Percentiles rank a stretch among this genome's conserved stretches.
Conservation (phyloP, 1,140 invertebrate species). For the Caenorhabditis remanei region DNA sequence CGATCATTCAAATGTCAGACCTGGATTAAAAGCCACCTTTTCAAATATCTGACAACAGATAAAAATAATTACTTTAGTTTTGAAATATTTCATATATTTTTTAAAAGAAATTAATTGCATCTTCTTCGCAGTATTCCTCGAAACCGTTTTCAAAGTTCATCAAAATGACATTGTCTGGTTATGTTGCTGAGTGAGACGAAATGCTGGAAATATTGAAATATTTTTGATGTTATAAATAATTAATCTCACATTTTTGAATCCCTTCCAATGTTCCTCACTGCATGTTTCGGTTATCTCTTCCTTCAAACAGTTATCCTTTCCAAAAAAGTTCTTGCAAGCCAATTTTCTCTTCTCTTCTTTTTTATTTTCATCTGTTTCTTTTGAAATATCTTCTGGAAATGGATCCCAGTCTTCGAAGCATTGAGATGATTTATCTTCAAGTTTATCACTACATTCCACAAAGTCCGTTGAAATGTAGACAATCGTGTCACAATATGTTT, state of each 20-base stretch:
- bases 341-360: constrained; percentile 15
- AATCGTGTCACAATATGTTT: constrained; percentile 17
- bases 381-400: constrained; percentile 1
- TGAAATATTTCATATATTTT: no score
- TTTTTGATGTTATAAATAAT: neutral
- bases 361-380: neutral
- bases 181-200: constrained; percentile 32
- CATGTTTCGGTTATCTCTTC: neutral
- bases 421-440: neutral
- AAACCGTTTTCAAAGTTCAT: neutral
- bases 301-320: constrained; percentile 36
- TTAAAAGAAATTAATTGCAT: no score
- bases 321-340: constrained; percentile 12
- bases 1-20: no score
- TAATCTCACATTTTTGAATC: constrained; percentile 2
- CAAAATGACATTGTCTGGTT: constrained; percentile 8
- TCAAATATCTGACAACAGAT: no score
- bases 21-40: no score
- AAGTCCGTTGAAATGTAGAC: constrained; percentile 5
- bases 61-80: no score
- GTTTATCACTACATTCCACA: constrained; percentile 26
- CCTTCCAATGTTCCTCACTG: constrained; percentile 13
- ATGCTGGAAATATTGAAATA: neutral
- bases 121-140: neutral
- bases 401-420: constrained; percentile 29